These are phyloP conservation scores for Pammene fasciana DNA, from an alignment of 2,888 invertebrate species.

Conservation along the genomic window DNA sequence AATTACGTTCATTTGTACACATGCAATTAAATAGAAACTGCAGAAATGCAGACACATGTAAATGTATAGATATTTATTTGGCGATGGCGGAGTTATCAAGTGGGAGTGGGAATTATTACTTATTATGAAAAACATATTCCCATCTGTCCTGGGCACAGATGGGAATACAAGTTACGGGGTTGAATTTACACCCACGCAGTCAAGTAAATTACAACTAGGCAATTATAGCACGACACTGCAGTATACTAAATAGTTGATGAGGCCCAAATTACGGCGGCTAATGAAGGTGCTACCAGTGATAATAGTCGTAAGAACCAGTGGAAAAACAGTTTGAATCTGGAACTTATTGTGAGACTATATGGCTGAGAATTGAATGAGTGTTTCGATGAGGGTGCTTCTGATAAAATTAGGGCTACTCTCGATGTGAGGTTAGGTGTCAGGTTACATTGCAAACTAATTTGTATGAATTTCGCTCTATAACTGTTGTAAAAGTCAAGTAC, in stretches of 20 bases:
- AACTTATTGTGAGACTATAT: neutral
- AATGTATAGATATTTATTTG: no score
- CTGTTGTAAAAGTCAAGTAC: no score
- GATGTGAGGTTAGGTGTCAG: neutral
- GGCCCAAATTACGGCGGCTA: neutral
- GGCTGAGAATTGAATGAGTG: neutral
- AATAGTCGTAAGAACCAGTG: neutral
- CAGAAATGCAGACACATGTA: no score
- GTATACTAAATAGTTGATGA: constrained; percentile 4
- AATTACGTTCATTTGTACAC: no score
- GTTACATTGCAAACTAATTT: neutral
- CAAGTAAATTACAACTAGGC: neutral
- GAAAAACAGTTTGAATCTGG: no score
- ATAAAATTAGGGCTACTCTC: neutral
- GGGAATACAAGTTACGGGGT: neutral
- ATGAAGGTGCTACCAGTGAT: neutral
- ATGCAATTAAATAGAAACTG: no score
- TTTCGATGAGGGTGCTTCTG: neutral
- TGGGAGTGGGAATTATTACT: no score
- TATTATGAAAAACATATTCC: no score
- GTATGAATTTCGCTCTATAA: no score
- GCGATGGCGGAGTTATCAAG: no score
- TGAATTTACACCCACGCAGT: neutral
- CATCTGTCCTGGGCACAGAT: no score
- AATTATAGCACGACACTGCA: neutral